Evolutionary conservation across 2,888 invertebrate species (phyloP), one percentile per base, ranked within the genome.

Genomic region (Ophioninae sp.): DNA sequence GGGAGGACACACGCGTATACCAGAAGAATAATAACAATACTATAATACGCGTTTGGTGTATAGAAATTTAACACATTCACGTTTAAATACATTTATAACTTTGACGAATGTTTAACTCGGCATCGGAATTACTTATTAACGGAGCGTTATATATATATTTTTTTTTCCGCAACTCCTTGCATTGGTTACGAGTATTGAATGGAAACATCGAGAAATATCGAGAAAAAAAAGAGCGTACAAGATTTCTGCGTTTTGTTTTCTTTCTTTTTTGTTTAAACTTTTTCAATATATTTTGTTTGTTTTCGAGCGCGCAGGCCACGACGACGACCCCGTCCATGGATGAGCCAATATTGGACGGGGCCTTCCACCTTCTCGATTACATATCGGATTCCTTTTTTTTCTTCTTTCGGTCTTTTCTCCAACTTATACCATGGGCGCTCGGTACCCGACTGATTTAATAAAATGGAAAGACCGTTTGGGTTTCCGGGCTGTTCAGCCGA

Each of bases 291-390:
- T 20, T 69, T 68, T 41, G 67, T 71, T 73, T 22, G 58, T 51
- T 30, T 30, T 30, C 30, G 30, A 30, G 30, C 30, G 30, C 30
- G 63, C 56, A 65, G 69, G 44, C 6, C 22, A 30, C 51, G 23
- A 67, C 78, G 64, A 75, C 78, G 51, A 51, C 51, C 80, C 73
- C 80, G 74, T 71, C 68, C 67, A 51, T 73, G 74, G 81, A 20
- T 82, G 41, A 69, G 67, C 73, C 69, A 74, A 72, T 68, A 44
- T 41, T 20, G 65, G 79, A 73, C 81, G 81, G 81, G 78, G 77
- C 79, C 82, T 74, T 37, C 23, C 64, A 41, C 61, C 63, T 23
- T 77, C 39, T 72, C 64, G 81, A 83, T 86, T 86, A 86, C 86
- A 86, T 86, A 74, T 86, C 80, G 3, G 30, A 10, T 20, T 41